Base-by-base conservation (phyloP, 2,797 vertebrate species). In the Aldrovandia affinis region DNA sequence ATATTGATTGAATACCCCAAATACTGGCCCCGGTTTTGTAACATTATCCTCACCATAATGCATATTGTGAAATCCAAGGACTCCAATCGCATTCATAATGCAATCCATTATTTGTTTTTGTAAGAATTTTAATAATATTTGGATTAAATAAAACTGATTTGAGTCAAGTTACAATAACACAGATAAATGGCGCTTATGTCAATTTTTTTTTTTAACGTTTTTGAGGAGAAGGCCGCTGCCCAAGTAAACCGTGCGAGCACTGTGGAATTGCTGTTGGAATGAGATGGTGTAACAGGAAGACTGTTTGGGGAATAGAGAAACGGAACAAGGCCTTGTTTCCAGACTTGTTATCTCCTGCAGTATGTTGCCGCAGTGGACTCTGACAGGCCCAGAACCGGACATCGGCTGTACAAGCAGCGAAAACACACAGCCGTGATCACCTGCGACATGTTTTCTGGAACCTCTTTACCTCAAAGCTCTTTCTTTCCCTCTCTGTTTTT, bases 71-170 rank as follows among this genome's bases (percentile, higher is more conserved):
- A 88, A 81, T 86, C 88, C 83, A 80, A 83, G 85, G 83, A 84
- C 89, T 86, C n/a, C 75, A 88, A 70, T 70, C 86, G 86, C 87
- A 87, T 89, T 90, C 89, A 81, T 84, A 20, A 25, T 89, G 90
- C 91, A 90, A 88, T 89, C 90, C 92, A 88, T 93, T 90, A 93
- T 94, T 94, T 94, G 90, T 93, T 93, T 91, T 94, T 86, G 89
- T 92, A 92, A 70, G 88, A 89, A 91, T 94, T n/a, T 90, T 84
- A 90, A 92, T 92, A 95, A 94, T 94, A 93, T 95, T 94, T 93
- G 88, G 89, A 93, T 88, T 90, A 93, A 94, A 93, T 85, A 73
- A 83, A 70, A 88, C 89, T 89, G 92, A 94, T 93, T 90, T 84
- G 88, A 91, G 89, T 83, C 22, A 86, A 90, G 92, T 93, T 94